These are phyloP conservation scores for Anabacerthia variegaticeps DNA, from an alignment of 2,797 vertebrate species.

Conservation along the genomic window DNA sequence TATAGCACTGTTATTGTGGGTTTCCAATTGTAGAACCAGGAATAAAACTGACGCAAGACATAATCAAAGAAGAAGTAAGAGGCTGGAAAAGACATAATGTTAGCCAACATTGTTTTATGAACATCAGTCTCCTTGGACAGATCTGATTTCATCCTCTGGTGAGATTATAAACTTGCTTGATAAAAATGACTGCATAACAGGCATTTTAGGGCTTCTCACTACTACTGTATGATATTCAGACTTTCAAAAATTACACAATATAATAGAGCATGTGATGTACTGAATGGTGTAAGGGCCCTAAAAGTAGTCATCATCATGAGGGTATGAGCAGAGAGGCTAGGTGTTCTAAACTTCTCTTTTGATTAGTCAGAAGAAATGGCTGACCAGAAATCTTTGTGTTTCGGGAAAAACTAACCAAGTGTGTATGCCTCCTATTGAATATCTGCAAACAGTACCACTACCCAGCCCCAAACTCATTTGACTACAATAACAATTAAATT, in stretches of 20 bases:
- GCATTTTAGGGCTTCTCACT: neutral
- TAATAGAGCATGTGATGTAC: neutral
- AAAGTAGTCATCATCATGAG: neutral
- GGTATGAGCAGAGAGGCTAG: neutral
- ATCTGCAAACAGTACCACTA: neutral
- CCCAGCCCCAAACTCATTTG: neutral
- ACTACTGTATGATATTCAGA: neutral
- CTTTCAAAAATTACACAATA: neutral
- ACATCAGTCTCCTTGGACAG: constrained; percentile 24
- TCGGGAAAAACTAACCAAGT: neutral
- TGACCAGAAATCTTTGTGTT: neutral
- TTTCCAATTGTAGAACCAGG: constrained; percentile 49
- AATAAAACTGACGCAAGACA: constrained; percentile 44
- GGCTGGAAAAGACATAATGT: constrained; percentile 55
- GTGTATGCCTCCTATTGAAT: neutral
- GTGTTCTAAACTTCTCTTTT: neutral
- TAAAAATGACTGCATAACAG: constrained; percentile 37
- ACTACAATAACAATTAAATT: neutral
- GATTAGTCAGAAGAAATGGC: neutral
- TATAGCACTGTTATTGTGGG: constrained; percentile 39
- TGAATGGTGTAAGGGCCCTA: neutral
- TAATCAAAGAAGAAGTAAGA: constrained; percentile 50
- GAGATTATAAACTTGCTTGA: constrained; percentile 43
- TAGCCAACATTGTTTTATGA: constrained; percentile 29
- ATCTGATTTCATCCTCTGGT: constrained; percentile 53